phyloP scores from a whole-genome alignment of 35 echinoderm and acorn worm genomes.

The Lytechinus pictus region DNA sequence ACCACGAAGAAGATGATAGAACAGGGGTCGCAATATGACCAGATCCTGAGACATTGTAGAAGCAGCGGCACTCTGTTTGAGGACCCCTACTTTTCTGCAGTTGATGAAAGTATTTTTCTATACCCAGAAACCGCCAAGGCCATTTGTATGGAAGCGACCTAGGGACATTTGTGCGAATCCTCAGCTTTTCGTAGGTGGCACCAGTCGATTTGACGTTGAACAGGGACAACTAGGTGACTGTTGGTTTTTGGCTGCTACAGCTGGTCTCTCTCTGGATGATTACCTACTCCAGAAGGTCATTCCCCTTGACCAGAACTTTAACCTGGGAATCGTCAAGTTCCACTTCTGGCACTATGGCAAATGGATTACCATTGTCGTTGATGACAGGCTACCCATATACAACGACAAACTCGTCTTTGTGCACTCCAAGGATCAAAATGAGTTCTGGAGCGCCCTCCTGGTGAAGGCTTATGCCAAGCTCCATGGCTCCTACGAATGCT shows the following conservation, averaged over 20 bases:
- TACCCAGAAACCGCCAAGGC: constrained; percentile 60
- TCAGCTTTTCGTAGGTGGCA: no score
- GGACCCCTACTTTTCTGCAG: constrained; percentile 79
- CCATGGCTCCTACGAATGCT: constrained; percentile 85
- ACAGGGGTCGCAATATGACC: not conserved
- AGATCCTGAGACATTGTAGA: not conserved
- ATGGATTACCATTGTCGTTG: constrained; percentile 76
- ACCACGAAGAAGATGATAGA: not conserved
- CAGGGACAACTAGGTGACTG: constrained; percentile 99
- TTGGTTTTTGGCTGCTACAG: constrained; percentile 93
- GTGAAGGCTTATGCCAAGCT: constrained; percentile 98
- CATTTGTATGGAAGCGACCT: constrained; percentile 91
- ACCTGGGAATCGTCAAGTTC: constrained; percentile 80
- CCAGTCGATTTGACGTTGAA: not conserved
- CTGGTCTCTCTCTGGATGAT: constrained; percentile 87
- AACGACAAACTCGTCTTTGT: constrained; percentile 88
- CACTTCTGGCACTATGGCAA: constrained; percentile 95
- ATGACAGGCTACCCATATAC: constrained; percentile 91
- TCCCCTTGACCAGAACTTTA: constrained; percentile 73
- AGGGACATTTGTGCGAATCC: no score
- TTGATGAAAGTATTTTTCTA: constrained; percentile 67
- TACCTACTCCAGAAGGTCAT: constrained; percentile 82
- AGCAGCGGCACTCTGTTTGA: constrained; percentile 52
- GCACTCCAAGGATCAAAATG: constrained; percentile 89
- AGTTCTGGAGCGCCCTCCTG: constrained; percentile 98